These are phyloP conservation scores for Zelostemma sp. DNA, from an alignment of 1,140 invertebrate species.

Conservation along the genomic window DNA sequence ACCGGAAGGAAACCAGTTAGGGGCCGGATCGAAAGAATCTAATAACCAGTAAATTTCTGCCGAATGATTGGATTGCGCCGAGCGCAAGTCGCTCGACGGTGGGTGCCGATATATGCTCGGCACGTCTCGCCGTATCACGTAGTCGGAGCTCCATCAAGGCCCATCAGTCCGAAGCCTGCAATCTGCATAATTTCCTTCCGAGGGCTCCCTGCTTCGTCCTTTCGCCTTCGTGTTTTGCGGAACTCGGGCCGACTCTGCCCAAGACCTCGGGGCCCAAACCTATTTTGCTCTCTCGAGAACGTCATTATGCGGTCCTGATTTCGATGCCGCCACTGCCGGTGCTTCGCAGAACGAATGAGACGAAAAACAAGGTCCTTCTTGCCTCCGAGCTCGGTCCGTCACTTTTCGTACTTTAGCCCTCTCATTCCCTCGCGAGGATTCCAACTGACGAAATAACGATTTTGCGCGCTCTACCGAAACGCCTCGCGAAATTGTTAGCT, in stretches of 20 bases:
- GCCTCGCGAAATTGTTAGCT: not conserved
- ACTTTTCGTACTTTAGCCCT: conserved; percentile 20
- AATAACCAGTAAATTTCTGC: conserved; percentile 13
- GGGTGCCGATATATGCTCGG: conserved; percentile 48
- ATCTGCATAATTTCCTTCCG: conserved; percentile 67
- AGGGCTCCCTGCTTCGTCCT: conserved; percentile 46
- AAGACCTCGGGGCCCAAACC: conserved; percentile 38
- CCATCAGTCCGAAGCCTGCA: conserved; percentile 65
- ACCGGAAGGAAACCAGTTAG: conserved; percentile 9
- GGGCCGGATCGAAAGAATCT: conserved; percentile 11
- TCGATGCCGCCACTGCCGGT: conserved; percentile 19
- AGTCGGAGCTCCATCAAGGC: conserved; percentile 56
- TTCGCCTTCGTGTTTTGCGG: conserved; percentile 28
- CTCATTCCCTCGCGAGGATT: not conserved
- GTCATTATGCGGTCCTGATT: conserved; percentile 45
- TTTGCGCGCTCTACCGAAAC: not conserved
- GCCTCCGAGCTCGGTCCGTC: conserved; percentile 6
- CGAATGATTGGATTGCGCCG: conserved; percentile 7
- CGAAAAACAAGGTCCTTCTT: conserved; percentile 37
- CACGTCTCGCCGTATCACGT: conserved; percentile 58
- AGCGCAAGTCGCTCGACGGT: conserved; percentile 1
- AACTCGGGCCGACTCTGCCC: conserved; percentile 43
- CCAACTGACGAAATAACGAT: not conserved
- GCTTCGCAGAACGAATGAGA: conserved; percentile 44
- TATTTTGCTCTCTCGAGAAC: conserved; percentile 31